Evolutionary conservation across 2,888 invertebrate genomes (phyloP).

Genomic region (Agrypnus murinus): DNA sequence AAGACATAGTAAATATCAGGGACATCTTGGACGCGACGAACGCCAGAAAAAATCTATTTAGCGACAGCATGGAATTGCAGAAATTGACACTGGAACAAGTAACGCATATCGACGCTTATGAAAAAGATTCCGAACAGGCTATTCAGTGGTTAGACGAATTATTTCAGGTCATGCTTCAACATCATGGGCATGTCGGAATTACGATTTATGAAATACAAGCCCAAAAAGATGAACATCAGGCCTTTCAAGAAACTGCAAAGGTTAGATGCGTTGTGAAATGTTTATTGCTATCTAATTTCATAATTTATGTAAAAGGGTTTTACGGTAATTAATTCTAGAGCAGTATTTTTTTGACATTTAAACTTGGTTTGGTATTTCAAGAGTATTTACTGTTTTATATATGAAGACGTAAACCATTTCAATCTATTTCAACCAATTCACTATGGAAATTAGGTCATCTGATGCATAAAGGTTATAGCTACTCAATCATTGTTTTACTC

Average conservation of each 20-base stretch:
- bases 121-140: constrained; percentile 84
- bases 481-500: too few species aligned
- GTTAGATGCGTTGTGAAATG: constrained; percentile 69
- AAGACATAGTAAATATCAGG: constrained; percentile 82
- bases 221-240: constrained; percentile 83
- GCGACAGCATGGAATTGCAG: constrained; percentile 84
- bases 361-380: too few species aligned
- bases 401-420: too few species aligned
- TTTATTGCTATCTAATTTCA: not conserved
- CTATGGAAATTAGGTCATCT: too few species aligned
- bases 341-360: too few species aligned
- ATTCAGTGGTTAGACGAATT: constrained; percentile 86
- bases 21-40: constrained; percentile 82
- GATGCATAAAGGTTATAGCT: too few species aligned
- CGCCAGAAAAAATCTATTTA: constrained; percentile 81
- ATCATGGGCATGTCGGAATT: constrained; percentile 83
- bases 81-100: constrained; percentile 86
- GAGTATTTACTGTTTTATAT: too few species aligned
- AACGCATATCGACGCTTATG: constrained; percentile 83
- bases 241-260: constrained; percentile 86
- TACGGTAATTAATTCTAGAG: too few species aligned
- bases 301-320: too few species aligned
- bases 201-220: constrained; percentile 82
- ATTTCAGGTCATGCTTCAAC: constrained; percentile 80
- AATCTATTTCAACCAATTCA: too few species aligned